These are phyloP conservation scores for Diaperis boleti DNA, from an alignment of 2,888 invertebrate genomes.

Conservation along the genomic window DNA sequence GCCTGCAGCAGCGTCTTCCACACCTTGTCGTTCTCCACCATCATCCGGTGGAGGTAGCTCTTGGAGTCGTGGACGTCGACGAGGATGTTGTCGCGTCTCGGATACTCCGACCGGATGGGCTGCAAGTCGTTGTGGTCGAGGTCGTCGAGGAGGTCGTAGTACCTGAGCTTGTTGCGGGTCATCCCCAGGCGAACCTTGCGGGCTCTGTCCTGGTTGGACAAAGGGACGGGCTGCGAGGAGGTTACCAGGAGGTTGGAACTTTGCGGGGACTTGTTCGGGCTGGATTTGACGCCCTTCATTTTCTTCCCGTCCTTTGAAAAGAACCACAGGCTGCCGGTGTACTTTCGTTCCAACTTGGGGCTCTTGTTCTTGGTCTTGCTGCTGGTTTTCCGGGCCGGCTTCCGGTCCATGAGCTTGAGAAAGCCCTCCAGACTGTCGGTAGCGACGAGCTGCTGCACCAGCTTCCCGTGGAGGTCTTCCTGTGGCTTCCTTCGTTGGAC, in stretches of 20 bases:
- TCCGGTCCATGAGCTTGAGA: slow-evolving; percentile 52
- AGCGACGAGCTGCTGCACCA: slow-evolving; percentile 53
- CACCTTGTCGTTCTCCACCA: slow-evolving; percentile 44
- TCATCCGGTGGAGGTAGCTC: slow-evolving; percentile 35
- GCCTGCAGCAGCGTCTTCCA: slow-evolving; percentile 52
- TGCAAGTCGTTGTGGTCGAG: slow-evolving; percentile 54
- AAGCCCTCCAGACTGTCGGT: slow-evolving; percentile 57
- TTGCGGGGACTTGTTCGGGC: not conserved
- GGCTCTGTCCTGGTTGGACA: slow-evolving; percentile 6
- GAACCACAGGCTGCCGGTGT: slow-evolving; percentile 56
- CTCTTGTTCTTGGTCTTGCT: slow-evolving; percentile 27
- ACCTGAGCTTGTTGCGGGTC: slow-evolving; percentile 40
- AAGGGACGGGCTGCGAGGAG: slow-evolving; percentile 9
- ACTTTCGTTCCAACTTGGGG: slow-evolving; percentile 45
- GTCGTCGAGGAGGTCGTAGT: slow-evolving; percentile 56
- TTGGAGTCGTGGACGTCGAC: slow-evolving; percentile 25
- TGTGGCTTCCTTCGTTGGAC: slow-evolving; percentile 51
- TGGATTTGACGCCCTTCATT: not conserved
- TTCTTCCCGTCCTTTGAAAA: slow-evolving; percentile 34
- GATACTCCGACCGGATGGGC: slow-evolving; percentile 57
- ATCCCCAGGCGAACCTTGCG: not conserved
- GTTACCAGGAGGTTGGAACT: slow-evolving; percentile 16
- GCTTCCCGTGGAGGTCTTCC: slow-evolving; percentile 53
- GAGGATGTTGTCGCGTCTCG: slow-evolving; percentile 44
- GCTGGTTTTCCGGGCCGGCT: not conserved